phyloP scores from a whole-genome alignment of 2,888 invertebrate genomes.

The Andrena dorsata region DNA sequence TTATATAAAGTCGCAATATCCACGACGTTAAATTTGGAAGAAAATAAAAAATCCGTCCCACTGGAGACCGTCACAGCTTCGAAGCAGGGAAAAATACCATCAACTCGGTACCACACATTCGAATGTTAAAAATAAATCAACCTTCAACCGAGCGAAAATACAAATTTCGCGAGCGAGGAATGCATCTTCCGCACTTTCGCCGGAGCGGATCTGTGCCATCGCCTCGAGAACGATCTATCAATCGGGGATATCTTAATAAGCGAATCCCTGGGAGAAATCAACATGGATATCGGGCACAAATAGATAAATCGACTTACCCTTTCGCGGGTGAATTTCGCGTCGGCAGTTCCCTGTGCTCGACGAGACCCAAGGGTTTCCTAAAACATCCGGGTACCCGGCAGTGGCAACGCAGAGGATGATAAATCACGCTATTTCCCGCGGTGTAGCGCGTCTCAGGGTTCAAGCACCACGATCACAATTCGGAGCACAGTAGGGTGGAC shows the following conservation, averaged over 20 bases:
- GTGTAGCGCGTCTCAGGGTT: background rate
- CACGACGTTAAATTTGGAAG: too few relatives aligned
- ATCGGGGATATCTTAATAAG: constrained; percentile 10
- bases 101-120: too few relatives aligned
- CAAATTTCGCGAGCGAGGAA: too few relatives aligned
- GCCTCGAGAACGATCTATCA: constrained; percentile 10
- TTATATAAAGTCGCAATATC: too few relatives aligned
- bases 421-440: background rate
- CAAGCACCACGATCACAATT: constrained; percentile 1
- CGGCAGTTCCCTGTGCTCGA: constrained; percentile 21
- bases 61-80: too few relatives aligned
- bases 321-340: constrained; percentile 13
- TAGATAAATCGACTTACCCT: constrained; percentile 51
- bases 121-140: background rate
- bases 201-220: background rate
- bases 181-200: too few relatives aligned
- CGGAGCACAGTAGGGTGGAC: background rate
- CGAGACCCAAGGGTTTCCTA: constrained; percentile 47
- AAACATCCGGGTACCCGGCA: constrained; percentile 11
- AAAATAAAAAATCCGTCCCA: too few relatives aligned
- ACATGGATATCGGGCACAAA: constrained; percentile 9
- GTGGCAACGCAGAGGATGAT: constrained; percentile 16
- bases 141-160: too few relatives aligned
- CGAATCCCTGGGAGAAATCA: constrained; percentile 41
- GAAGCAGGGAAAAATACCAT: too few relatives aligned